Evolutionary conservation across 2,888 invertebrate genomes (phyloP).

Genomic region (Syritta pipiens): DNA sequence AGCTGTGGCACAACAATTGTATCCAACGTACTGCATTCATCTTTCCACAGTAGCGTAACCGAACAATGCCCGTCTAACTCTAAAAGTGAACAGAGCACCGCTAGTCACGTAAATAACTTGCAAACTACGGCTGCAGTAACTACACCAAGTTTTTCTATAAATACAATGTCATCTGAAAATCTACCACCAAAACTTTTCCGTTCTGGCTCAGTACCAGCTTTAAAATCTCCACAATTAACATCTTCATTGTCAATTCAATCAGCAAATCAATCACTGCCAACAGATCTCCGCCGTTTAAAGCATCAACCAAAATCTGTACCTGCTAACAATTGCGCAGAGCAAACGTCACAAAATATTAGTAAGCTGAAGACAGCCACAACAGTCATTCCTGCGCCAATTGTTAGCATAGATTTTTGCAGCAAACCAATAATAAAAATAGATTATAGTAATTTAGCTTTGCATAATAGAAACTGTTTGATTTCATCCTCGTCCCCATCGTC

Average conservation of each 20-base stretch:
- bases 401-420: slow-evolving; percentile 76
- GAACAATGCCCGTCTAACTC: slow-evolving; percentile 2
- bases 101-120: no score
- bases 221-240: slow-evolving; percentile 42
- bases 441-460: slow-evolving; percentile 77
- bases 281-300: slow-evolving; percentile 69
- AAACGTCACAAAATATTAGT: slow-evolving; percentile 44
- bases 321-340: slow-evolving; percentile 60
- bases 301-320: slow-evolving; percentile 73
- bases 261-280: slow-evolving; percentile 54
- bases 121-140: no score
- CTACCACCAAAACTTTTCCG: slow-evolving; percentile 61
- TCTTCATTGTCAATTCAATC: slow-evolving; percentile 71
- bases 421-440: slow-evolving; percentile 79
- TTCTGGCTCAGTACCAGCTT: slow-evolving; percentile 68
- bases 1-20: slow-evolving; percentile 55
- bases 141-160: no score
- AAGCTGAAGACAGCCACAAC: slow-evolving; percentile 70
- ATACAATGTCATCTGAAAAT: slow-evolving; percentile 17
- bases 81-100: no score
- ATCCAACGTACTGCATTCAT: slow-evolving; percentile 18
- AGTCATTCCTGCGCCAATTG: slow-evolving; percentile 77
- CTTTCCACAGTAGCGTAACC: no score
- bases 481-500: slow-evolving; percentile 62
- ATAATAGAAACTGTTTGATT: slow-evolving; percentile 62